A percentile compares a stretch with the other conserved stretches of the same genome.
These are phyloP conservation scores for Apodemus agrarius DNA, from an alignment of 2,797 vertebrate species.

Conservation along the genomic window DNA sequence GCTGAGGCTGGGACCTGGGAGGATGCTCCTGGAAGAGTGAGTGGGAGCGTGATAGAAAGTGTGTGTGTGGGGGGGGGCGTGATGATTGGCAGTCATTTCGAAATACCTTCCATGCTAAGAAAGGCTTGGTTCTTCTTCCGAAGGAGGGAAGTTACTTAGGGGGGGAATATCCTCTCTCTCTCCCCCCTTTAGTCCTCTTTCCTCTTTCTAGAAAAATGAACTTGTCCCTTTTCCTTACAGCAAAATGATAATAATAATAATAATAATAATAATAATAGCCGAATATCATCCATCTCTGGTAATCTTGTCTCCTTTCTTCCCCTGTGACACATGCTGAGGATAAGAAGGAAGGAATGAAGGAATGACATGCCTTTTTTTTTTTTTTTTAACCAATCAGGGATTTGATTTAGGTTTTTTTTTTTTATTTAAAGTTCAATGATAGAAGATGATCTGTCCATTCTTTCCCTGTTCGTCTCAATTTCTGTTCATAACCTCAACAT, in stretches of 20 bases:
- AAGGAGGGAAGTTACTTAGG: not conserved
- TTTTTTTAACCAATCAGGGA: not conserved
- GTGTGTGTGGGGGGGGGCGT: too few relatives aligned
- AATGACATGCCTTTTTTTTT: conserved; percentile 24
- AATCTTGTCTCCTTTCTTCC: not conserved
- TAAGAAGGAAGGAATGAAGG: not conserved
- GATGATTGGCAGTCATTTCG: conserved; percentile 4
- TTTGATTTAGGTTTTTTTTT: not conserved
- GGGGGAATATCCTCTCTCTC: not conserved
- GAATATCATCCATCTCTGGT: not conserved
- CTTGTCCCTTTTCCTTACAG: conserved; percentile 28
- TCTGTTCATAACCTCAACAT: not conserved
- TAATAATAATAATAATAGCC: not conserved
- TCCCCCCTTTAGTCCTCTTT: not conserved
- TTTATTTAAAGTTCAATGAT: not conserved
- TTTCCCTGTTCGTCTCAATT: not conserved
- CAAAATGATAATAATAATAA: not conserved
- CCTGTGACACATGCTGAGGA: not conserved
- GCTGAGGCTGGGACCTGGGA: not conserved
- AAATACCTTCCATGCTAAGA: conserved; percentile 31
- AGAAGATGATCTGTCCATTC: not conserved
- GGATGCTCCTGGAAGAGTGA: conserved; percentile 16
- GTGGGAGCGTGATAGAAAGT: not conserved
- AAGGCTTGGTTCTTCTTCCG: not conserved
- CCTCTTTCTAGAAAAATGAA: conserved; percentile 11